These are phyloP conservation scores for Physeter macrocephalus DNA, from an alignment of 2,113 vertebrate genomes.

Conservation along the genomic window DNA sequence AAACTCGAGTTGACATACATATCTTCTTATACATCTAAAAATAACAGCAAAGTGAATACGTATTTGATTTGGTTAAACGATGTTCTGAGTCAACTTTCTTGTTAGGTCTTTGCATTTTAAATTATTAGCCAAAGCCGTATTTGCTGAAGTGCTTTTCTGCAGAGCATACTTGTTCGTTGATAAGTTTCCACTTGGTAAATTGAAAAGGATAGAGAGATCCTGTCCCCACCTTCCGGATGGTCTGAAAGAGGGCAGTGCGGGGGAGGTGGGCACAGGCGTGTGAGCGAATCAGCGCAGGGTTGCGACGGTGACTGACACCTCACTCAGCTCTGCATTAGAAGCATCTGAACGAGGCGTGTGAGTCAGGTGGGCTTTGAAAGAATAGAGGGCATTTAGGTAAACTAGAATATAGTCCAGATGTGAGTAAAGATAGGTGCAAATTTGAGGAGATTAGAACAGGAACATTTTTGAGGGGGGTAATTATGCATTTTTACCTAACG, in stretches of 20 bases:
- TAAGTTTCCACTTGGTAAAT: background rate
- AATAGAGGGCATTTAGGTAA: background rate
- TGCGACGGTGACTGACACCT: background rate
- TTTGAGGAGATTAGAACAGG: background rate
- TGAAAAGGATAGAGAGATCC: background rate
- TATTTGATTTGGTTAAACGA: background rate
- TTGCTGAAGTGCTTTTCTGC: background rate
- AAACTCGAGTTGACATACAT: background rate
- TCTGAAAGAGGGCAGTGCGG: background rate
- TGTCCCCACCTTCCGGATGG: background rate
- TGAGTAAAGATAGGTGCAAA: background rate
- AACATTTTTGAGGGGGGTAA: background rate
- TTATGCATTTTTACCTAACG: background rate
- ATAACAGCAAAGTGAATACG: background rate
- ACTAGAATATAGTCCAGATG: too few species aligned
- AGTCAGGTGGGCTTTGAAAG: background rate
- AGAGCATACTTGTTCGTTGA: background rate
- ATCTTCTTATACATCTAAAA: background rate
- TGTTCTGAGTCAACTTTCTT: background rate
- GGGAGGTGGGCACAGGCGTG: background rate
- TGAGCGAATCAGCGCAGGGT: background rate
- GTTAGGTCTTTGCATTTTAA: background rate
- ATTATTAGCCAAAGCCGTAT: background rate
- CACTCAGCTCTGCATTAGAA: background rate
- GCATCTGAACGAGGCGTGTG: background rate